phyloP scores from a whole-genome alignment of 2,113 vertebrate species.

The Microtus richardsoni region DNA sequence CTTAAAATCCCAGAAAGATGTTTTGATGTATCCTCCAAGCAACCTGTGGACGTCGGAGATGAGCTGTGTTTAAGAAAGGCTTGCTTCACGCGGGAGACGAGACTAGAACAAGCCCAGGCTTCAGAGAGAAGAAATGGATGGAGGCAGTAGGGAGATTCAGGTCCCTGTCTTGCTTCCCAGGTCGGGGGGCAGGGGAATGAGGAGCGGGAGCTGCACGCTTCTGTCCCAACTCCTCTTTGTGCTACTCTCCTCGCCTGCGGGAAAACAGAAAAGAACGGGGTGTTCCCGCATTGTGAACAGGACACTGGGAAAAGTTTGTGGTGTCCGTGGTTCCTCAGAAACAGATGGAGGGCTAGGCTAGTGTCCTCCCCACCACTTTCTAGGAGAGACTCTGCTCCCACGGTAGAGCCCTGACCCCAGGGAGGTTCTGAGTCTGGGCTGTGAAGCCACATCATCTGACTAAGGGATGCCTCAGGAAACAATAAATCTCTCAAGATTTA shows the following conservation, averaged over 20 bases:
- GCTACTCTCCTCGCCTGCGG: not conserved
- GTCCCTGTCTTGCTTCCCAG: not conserved
- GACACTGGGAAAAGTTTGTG: not conserved
- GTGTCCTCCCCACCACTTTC: not conserved
- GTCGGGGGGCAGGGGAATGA: not conserved
- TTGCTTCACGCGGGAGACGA: not conserved
- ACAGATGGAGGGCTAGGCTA: not conserved
- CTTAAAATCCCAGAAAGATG: too few relatives aligned
- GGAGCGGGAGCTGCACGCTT: not conserved
- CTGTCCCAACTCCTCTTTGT: accelerated
- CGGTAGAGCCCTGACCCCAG: not conserved
- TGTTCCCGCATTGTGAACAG: not conserved
- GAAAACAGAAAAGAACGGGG: not conserved
- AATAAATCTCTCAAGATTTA: conserved; percentile 64
- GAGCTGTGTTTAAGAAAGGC: not conserved
- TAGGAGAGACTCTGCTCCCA: not conserved
- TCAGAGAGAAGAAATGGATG: not conserved
- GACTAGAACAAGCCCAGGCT: not conserved
- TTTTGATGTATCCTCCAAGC: not conserved
- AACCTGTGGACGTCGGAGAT: not conserved
- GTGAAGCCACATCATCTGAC: conserved; percentile 5
- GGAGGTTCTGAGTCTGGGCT: not conserved
- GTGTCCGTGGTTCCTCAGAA: not conserved
- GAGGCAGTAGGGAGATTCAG: not conserved
- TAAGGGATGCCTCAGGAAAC: conserved; percentile 49